Evolutionary conservation across 2,113 vertebrate genomes (phyloP).

Genomic region (Paramisgurnus dabryanus): DNA sequence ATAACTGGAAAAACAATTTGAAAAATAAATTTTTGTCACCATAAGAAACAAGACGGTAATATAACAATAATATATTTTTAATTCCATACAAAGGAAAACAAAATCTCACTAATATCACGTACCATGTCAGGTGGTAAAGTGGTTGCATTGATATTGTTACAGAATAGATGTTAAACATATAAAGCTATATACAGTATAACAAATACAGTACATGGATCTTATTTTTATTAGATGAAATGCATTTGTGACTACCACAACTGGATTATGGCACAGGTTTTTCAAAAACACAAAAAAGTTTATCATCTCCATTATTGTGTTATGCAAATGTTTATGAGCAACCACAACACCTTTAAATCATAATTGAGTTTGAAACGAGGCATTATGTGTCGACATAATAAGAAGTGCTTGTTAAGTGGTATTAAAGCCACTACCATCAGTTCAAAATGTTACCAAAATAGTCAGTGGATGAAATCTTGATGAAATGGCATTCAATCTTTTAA

Average conservation of each 20-base stretch:
- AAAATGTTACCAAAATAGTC: neutral
- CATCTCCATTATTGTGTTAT: neutral
- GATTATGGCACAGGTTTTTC: neutral
- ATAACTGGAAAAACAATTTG: neutral
- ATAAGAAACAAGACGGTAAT: neutral
- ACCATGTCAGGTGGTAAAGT: constrained; percentile 19
- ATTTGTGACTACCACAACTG: constrained; percentile 12
- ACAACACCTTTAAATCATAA: neutral
- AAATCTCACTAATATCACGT: constrained; percentile 9
- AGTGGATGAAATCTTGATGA: constrained; percentile 3
- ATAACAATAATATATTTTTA: constrained; percentile 18
- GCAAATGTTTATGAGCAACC: neutral
- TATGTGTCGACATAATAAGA: neutral
- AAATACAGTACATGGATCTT: constrained; percentile 15
- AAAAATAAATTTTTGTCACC: neutral
- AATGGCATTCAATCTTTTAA: no score
- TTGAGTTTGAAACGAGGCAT: neutral
- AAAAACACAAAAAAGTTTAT: neutral
- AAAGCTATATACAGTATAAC: constrained; percentile 6
- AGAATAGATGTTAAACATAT: neutral
- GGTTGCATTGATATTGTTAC: neutral
- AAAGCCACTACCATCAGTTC: neutral
- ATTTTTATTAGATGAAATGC: neutral
- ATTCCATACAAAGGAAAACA: constrained; percentile 25
- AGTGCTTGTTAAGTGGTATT: constrained; percentile 1